Conservation (phyloP, 2,797 vertebrate species). For the Oreochromis mossambicus region DNA sequence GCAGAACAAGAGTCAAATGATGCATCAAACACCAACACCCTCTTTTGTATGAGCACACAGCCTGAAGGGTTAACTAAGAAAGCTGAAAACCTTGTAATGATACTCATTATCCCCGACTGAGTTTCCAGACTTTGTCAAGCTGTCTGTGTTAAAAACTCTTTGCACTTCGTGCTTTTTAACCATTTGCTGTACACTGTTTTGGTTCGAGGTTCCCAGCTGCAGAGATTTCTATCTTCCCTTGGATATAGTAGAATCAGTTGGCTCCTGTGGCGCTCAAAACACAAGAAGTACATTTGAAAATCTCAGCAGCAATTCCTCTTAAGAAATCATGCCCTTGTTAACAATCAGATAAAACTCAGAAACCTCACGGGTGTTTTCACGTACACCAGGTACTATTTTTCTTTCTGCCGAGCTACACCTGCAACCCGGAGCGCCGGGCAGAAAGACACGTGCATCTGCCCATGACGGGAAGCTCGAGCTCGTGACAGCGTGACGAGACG, state of each 20-base stretch:
- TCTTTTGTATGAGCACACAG: not conserved
- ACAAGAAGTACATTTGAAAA: not conserved
- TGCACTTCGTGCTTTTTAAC: not conserved
- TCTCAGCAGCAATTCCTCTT: not conserved
- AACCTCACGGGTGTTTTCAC: not conserved
- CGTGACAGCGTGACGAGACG: not conserved
- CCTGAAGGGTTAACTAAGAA: not conserved
- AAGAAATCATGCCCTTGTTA: not conserved
- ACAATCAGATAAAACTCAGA: not conserved
- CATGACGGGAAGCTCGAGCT: not conserved
- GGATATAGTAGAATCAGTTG: not conserved
- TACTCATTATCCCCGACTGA: not conserved
- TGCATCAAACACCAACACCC: not conserved
- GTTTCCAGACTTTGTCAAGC: not conserved
- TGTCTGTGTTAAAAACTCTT: not conserved
- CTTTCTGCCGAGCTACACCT: not conserved
- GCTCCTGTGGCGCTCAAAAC: not conserved
- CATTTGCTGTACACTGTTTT: not conserved
- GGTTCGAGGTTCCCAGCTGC: not conserved
- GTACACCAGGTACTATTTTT: not conserved
- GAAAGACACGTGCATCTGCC: not conserved
- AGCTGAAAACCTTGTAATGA: not conserved
- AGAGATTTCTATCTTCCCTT: not conserved
- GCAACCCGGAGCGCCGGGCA: not conserved
- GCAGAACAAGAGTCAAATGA: not conserved